A percentile compares a stretch with the other conserved stretches of the same genome.
Evolutionary conservation across 2,888 invertebrate species (phyloP).

Genomic region (Seladonia tumulorum): DNA sequence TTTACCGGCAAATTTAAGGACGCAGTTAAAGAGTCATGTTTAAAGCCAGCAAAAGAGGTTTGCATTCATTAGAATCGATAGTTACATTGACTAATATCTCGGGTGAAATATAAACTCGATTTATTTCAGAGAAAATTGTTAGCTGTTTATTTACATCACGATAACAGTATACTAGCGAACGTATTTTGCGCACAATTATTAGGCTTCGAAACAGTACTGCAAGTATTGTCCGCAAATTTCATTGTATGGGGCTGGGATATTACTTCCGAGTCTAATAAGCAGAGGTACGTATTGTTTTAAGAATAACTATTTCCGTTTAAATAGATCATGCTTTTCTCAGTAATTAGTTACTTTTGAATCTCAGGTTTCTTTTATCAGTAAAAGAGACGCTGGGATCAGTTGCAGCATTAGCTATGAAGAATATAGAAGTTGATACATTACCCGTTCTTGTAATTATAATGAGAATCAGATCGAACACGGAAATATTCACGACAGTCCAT

Average conservation of each 20-base stretch:
- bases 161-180: constrained; percentile 96
- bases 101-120: constrained; percentile 43
- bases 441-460: constrained; percentile 96
- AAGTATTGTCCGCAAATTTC: constrained; percentile 95
- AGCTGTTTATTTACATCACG: constrained; percentile 98
- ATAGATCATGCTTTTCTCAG: constrained; percentile 1
- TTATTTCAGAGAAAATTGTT: constrained; percentile 93
- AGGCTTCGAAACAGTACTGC: constrained; percentile 95
- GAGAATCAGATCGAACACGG: constrained; percentile 94
- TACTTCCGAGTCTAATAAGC: constrained; percentile 94
- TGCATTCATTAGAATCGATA: constrained; percentile 14
- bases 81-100: background rate
- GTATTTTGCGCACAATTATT: constrained; percentile 98
- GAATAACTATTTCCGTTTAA: constrained; percentile 18
- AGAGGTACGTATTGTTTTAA: constrained; percentile 86
- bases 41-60: constrained; percentile 94
- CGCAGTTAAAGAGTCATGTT: constrained; percentile 95
- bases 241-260: constrained; percentile 99
- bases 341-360: constrained; percentile 39
- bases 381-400: constrained; percentile 92
- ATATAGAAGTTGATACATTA: constrained; percentile 93
- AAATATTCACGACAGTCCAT: constrained; percentile 95
- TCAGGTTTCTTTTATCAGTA: constrained; percentile 91
- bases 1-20: constrained; percentile 96
- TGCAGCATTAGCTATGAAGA: constrained; percentile 93